These are phyloP conservation scores for Parambassis ranga DNA, from an alignment of 2,797 vertebrate species.

Conservation along the genomic window DNA sequence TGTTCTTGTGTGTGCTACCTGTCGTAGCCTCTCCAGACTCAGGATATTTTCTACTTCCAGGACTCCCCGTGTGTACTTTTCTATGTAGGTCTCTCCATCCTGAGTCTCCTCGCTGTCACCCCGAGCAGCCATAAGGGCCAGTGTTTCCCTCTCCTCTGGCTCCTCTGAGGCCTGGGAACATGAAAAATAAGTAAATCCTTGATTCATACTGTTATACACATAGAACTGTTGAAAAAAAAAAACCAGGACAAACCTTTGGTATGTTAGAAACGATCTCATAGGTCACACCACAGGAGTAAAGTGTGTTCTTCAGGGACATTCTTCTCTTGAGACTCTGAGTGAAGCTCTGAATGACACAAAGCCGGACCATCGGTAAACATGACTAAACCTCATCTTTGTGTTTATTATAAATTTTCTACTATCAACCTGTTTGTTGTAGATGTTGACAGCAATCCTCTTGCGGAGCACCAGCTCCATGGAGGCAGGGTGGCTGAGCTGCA, in stretches of 20 bases:
- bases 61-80: slow-evolving; percentile 94
- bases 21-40: slow-evolving; percentile 91
- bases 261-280: slow-evolving; percentile 99
- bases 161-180: slow-evolving; percentile 92
- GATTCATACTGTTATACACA: too few relatives aligned
- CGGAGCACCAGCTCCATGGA: slow-evolving; percentile 94
- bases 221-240: background rate
- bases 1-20: slow-evolving; percentile 69
- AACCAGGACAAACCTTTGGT: too few relatives aligned
- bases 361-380: background rate
- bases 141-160: slow-evolving; percentile 93
- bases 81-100: slow-evolving; percentile 95
- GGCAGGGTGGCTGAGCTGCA: slow-evolving; percentile 96
- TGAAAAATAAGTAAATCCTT: background rate
- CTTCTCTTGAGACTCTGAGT: slow-evolving; percentile 97
- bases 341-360: slow-evolving; percentile 86
- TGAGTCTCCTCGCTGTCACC: slow-evolving; percentile 87
- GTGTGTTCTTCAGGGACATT: slow-evolving; percentile 93
- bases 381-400: background rate
- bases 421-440: slow-evolving; percentile 97
- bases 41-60: slow-evolving; percentile 96
- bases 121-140: slow-evolving; percentile 95
- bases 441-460: slow-evolving; percentile 95
- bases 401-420: background rate
- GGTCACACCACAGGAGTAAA: slow-evolving; percentile 91